phyloP scores from a whole-genome alignment of 2,113 vertebrate genomes.

The Solea senegalensis region DNA sequence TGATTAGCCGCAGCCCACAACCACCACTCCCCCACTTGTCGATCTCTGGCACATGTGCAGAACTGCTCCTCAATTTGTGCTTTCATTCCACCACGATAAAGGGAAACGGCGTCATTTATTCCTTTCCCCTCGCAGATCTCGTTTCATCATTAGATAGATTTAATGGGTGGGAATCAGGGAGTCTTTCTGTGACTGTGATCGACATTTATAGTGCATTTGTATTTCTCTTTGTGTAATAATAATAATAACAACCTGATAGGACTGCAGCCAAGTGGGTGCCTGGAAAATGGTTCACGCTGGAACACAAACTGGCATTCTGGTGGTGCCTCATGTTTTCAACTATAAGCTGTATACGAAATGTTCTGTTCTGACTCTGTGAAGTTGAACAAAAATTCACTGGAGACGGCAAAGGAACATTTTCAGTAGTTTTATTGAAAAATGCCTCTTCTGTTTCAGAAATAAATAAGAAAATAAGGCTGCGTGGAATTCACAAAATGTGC shows the following conservation, averaged over 20 bases:
- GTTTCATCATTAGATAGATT: constrained; percentile 36
- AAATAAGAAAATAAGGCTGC: constrained; percentile 99
- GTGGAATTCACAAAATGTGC: constrained; percentile 99
- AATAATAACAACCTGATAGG: constrained; percentile 45
- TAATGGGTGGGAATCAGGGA: constrained; percentile 22
- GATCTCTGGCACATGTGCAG: constrained; percentile 37
- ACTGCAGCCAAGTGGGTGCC: constrained; percentile 17
- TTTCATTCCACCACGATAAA: constrained; percentile 27
- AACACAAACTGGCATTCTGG: too few species aligned
- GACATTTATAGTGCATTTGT: constrained; percentile 12
- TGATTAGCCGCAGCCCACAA: neutral
- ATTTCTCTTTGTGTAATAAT: constrained; percentile 10
- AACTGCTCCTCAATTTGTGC: constrained; percentile 13
- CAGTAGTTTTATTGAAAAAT: constrained; percentile 99
- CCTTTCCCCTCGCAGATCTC: constrained; percentile 23
- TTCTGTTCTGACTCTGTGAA: neutral
- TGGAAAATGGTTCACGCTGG: constrained; percentile 17
- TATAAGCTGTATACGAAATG: neutral
- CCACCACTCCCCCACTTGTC: neutral
- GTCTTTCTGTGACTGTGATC: constrained; percentile 18
- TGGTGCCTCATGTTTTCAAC: too few species aligned
- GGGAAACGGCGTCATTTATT: constrained; percentile 30
- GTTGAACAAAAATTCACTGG: constrained; percentile 15
- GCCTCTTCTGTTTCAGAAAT: constrained; percentile 99
- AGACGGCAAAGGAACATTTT: constrained; percentile 84